These are phyloP conservation scores for Caenorhabditis virilis DNA, from an alignment of 2,888 invertebrate species.

Conservation along the genomic window DNA sequence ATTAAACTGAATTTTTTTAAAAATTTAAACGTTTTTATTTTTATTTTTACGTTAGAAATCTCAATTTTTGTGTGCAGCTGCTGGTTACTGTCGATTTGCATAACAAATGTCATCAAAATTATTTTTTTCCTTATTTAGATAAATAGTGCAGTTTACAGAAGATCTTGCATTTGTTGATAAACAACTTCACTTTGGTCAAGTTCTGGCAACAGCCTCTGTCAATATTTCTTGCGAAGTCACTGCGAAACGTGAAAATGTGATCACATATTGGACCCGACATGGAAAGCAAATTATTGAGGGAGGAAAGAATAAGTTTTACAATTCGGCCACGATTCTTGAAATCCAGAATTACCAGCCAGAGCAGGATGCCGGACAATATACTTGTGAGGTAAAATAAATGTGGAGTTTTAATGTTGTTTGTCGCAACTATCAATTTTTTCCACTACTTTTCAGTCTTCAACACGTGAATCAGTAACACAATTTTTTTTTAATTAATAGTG, in stretches of 20 bases:
- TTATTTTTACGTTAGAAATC: too few species aligned
- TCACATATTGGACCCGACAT: slow-evolving; percentile 44
- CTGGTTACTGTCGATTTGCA: background rate
- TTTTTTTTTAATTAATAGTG: too few species aligned
- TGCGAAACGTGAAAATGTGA: slow-evolving; percentile 35
- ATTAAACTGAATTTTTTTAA: too few species aligned
- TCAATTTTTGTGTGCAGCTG: too few species aligned
- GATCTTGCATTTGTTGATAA: slow-evolving; percentile 50
- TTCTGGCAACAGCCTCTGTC: slow-evolving; percentile 42
- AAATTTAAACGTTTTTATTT: too few species aligned
- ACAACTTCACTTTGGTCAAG: slow-evolving; percentile 34
- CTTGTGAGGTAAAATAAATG: slow-evolving; percentile 32
- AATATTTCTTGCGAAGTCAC: slow-evolving; percentile 50
- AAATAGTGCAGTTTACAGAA: too few species aligned
- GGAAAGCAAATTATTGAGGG: slow-evolving; percentile 28
- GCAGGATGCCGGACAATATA: slow-evolving; percentile 47
- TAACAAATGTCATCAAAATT: background rate
- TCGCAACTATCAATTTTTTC: too few species aligned
- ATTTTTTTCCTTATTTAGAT: too few species aligned
- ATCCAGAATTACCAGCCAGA: slow-evolving; percentile 45
- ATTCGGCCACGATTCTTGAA: slow-evolving; percentile 42
- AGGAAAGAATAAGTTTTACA: slow-evolving; percentile 35
- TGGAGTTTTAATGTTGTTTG: background rate
- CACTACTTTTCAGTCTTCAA: too few species aligned
- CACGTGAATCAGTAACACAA: too few species aligned